These are phyloP conservation scores for Amiota minor DNA, from an alignment of 2,888 invertebrate species.

Conservation along the genomic window DNA sequence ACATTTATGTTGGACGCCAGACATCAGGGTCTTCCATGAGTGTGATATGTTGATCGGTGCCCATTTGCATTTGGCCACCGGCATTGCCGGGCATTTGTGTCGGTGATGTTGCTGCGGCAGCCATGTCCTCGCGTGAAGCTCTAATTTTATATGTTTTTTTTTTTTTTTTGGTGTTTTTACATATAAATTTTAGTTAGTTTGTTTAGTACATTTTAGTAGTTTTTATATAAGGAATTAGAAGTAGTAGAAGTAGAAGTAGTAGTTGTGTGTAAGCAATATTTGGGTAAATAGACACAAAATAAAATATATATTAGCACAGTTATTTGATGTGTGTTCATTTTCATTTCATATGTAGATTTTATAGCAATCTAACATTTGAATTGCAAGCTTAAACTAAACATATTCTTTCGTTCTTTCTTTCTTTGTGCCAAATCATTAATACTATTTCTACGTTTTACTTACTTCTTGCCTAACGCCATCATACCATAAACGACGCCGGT, in stretches of 20 bases:
- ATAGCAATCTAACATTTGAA: not conserved
- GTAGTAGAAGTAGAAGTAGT: not conserved
- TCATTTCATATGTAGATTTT: not conserved
- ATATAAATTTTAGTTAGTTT: slow-evolving; percentile 31
- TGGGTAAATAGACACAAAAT: slow-evolving; percentile 57
- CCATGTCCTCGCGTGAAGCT: slow-evolving; percentile 89
- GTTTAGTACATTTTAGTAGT: slow-evolving; percentile 34
- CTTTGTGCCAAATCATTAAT: not conserved
- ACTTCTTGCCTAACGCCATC: slow-evolving; percentile 97
- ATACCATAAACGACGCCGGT: slow-evolving; percentile 93
- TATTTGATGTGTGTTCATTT: not conserved
- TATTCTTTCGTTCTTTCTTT: no score
- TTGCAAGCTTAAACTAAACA: not conserved
- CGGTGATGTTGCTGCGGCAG: slow-evolving; percentile 83
- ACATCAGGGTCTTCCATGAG: slow-evolving; percentile 95
- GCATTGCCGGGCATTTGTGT: slow-evolving; percentile 78
- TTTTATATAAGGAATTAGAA: slow-evolving; percentile 51
- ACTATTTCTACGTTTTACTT: slow-evolving; percentile 74
- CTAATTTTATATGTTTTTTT: slow-evolving; percentile 72
- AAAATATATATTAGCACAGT: slow-evolving; percentile 51
- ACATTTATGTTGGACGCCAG: slow-evolving; percentile 90
- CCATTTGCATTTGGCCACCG: slow-evolving; percentile 72
- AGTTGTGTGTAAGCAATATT: slow-evolving; percentile 57
- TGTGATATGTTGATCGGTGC: slow-evolving; percentile 81
- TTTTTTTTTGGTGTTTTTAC: slow-evolving; percentile 30